These are phyloP conservation scores for Actias luna DNA, from an alignment of 2,888 invertebrate species.

Conservation along the genomic window DNA sequence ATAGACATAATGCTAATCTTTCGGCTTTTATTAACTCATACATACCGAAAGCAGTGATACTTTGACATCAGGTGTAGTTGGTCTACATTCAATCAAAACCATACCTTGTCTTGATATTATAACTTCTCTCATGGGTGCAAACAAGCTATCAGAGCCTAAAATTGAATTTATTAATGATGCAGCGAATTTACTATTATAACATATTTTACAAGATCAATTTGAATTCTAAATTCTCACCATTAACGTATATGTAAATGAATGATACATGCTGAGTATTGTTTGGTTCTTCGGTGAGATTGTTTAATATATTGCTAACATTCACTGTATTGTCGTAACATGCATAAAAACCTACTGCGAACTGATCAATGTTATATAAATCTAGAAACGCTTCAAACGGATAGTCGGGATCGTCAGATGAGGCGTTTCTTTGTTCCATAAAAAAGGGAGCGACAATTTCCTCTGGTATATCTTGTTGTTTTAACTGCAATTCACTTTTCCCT, in stretches of 20 bases:
- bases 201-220: constrained; percentile 3
- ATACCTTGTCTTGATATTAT: constrained; percentile 50
- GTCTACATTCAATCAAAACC: constrained; percentile 72
- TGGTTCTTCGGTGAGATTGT: constrained; percentile 58
- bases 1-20: neutral
- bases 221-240: constrained; percentile 58
- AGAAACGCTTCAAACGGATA: constrained; percentile 70
- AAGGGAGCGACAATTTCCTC: constrained; percentile 54
- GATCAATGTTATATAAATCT: constrained; percentile 66
- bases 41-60: constrained; percentile 65
- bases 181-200: neutral
- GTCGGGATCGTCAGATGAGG: constrained; percentile 34
- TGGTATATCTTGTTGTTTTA: constrained; percentile 62
- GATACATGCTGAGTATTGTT: constrained; percentile 56
- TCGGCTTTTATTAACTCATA: constrained; percentile 40
- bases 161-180: constrained; percentile 26
- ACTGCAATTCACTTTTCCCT: constrained; percentile 50
- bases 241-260: constrained; percentile 71
- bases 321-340: constrained; percentile 75
- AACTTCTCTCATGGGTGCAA: constrained; percentile 68
- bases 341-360: constrained; percentile 78
- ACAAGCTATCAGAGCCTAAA: constrained; percentile 68
- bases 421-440: constrained; percentile 26
- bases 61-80: constrained; percentile 67
- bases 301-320: constrained; percentile 49